Percentiles rank a stretch among this genome's conserved stretches.
Evolutionary conservation across 2,113 vertebrate species (phyloP).

Genomic region (Dipodomys stephensi): DNA sequence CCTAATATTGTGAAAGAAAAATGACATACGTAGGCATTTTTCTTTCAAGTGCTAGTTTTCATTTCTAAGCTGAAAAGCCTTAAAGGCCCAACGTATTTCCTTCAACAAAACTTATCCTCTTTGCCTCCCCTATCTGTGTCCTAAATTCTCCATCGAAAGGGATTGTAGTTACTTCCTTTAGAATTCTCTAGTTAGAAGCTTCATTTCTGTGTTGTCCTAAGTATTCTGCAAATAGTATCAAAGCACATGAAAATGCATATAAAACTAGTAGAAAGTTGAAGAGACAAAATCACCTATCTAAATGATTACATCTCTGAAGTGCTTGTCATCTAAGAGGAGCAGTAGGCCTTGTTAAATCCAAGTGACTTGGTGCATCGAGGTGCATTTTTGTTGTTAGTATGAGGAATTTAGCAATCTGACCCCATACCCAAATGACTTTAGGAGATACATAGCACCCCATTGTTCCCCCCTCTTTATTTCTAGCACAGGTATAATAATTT

Average conservation of each 20-base stretch:
- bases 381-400: no score
- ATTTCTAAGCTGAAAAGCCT: background rate
- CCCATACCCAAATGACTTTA: background rate
- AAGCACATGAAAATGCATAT: background rate
- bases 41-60: background rate
- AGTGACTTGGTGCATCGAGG: background rate
- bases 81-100: background rate
- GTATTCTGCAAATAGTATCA: background rate
- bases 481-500: background rate
- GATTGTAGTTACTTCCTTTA: background rate
- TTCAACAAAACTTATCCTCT: background rate
- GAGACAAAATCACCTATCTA: background rate
- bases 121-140: background rate
- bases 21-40: background rate
- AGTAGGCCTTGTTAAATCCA: background rate
- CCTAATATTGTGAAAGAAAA: background rate
- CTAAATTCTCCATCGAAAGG: background rate
- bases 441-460: background rate
- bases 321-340: background rate
- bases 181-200: slow-evolving; percentile 24
- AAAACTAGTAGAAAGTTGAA: background rate
- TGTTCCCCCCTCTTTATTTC: background rate
- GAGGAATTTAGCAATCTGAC: background rate
- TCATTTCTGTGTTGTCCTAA: background rate
- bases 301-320: background rate